phyloP scores from a whole-genome alignment of 2,113 vertebrate genomes.

The Cygnus buccinator region DNA sequence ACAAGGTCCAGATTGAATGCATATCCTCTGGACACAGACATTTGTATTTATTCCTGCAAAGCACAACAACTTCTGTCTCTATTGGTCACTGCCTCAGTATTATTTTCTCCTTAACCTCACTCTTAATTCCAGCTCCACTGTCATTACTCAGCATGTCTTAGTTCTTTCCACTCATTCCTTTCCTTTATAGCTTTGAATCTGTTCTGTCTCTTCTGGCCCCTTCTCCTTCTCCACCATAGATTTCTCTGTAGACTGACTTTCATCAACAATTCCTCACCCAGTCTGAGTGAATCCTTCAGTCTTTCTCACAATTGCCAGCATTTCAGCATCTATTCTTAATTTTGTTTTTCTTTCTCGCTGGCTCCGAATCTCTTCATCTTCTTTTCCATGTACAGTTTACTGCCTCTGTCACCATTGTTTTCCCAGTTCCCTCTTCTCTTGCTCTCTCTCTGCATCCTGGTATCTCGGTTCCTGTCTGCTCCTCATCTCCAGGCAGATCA shows the following conservation, averaged over 20 bases:
- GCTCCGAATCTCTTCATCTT: neutral
- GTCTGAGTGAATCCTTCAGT: neutral
- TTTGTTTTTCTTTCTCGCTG: neutral
- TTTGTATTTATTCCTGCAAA: conserved; percentile 14
- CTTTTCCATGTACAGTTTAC: neutral
- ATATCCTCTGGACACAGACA: neutral
- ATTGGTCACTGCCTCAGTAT: neutral
- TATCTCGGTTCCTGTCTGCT: conserved; percentile 22
- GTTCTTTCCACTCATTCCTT: neutral
- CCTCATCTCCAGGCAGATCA: conserved; percentile 48
- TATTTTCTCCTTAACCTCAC: neutral
- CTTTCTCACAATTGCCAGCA: neutral
- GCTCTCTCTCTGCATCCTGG: neutral
- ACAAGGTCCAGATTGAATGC: neutral
- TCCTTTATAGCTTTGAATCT: neutral
- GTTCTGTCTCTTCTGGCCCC: neutral
- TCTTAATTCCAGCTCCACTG: neutral
- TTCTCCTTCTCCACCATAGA: neutral
- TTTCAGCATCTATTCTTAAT: neutral
- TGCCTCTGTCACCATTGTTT: neutral
- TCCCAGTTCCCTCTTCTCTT: neutral
- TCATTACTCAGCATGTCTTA: neutral
- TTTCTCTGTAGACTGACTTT: neutral
- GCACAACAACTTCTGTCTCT: neutral
- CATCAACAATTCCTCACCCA: neutral